These are phyloP conservation scores for Onychostruthus taczanowskii DNA, from an alignment of 2,113 vertebrate species.

Conservation along the genomic window DNA sequence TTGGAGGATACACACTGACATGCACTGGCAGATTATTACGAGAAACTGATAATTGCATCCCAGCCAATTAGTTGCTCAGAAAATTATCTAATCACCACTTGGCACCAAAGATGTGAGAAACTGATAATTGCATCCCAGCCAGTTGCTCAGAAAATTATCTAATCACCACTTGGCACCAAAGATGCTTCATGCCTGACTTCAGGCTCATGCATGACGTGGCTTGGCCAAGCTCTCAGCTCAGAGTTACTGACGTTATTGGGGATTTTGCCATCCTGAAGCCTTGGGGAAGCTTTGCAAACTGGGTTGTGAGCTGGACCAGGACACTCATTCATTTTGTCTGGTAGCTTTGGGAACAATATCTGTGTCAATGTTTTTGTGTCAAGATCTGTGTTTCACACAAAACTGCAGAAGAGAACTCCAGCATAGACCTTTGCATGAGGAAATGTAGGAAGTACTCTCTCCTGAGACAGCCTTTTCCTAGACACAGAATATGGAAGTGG, in stretches of 20 bases:
- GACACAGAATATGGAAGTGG: neutral
- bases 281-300: neutral
- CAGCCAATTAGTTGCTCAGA: neutral
- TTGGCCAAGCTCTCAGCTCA: neutral
- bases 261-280: neutral
- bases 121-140: neutral
- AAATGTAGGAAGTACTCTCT: neutral
- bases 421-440: neutral
- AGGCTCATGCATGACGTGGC: accelerated
- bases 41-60: neutral
- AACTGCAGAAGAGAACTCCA: neutral
- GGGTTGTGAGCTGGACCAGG: neutral
- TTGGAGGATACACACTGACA: neutral
- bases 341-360: neutral
- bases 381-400: neutral
- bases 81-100: neutral
- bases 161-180: neutral
- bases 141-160: neutral
- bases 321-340: neutral
- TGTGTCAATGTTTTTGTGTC: neutral
- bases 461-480: neutral
- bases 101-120: neutral
- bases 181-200: neutral
- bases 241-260: neutral
- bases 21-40: accelerated